Evolutionary conservation across 2,888 invertebrate genomes (phyloP), one percentile per base, ranked within the genome.

Genomic region (Oscheius onirici): DNA sequence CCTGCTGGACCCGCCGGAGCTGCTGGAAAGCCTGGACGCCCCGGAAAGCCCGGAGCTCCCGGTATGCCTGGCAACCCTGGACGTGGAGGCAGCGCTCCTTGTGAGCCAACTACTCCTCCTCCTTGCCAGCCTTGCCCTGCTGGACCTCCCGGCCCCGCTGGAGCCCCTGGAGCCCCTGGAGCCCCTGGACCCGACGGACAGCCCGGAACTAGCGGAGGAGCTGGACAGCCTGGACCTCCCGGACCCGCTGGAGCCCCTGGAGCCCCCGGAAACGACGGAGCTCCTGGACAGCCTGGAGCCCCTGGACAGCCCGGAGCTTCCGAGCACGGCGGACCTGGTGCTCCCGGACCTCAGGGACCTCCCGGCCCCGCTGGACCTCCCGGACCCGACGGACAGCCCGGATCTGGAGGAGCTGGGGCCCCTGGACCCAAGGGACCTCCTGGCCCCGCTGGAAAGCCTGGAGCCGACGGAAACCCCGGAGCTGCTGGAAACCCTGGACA

Each of bases 51-150:
- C 3, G 74, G 73, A 61, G 66, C 79, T 17, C 75, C 80, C 70
- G 83, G 82, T 75, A 76, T 76, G 66, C 73, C 82, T 72, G 75
- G 82, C 75, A 81, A 80, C 74, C 80, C 80, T 51, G 80, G 82
- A 67, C 63, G 74, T 40, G 80, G 80, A 63, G 80, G 79, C 52
- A 71, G 71, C 73, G 78, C 76, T 63, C 79, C 83, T 68, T 83
- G 83, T 71, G 83, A 83, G 72, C 83, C 83, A 49, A 73, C 78
- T 75, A 81, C 81, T 70, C 81, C 81, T 71, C 79, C 79, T 71
- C 79, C 79, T 65, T 78, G 81, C 77, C 78, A 78, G 61, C 73
- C 73, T 26, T 84, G 86, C 69, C 79, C 77, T 63, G 69, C 69
- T 20, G 69, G 69, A 46, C 78, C 81, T 22, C 77, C 80, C 24